phyloP scores from a whole-genome alignment of 2,113 vertebrate species.

The Anser brachyrhynchus region DNA sequence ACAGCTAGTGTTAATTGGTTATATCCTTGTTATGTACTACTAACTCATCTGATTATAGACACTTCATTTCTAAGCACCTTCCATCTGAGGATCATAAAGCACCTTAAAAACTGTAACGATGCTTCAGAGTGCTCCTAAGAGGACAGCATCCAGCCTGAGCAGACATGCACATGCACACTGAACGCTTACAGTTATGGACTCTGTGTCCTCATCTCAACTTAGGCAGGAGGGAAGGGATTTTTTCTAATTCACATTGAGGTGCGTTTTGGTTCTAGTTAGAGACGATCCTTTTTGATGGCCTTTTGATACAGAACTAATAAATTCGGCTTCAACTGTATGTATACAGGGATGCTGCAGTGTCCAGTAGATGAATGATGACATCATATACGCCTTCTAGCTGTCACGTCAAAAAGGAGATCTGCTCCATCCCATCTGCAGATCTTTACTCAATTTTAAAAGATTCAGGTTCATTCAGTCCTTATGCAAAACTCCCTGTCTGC shows the following conservation, averaged over 20 bases:
- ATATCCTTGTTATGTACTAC: conserved; percentile 5
- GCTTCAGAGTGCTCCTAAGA: conserved; percentile 38
- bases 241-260: background rate
- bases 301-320: background rate
- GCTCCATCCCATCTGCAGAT: background rate
- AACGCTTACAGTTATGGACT: background rate
- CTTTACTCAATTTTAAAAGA: background rate
- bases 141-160: background rate
- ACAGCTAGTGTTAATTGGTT: conserved; percentile 3
- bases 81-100: conserved; percentile 19
- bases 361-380: background rate
- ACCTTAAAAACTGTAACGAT: conserved; percentile 34
- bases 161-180: background rate
- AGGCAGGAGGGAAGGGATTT: background rate
- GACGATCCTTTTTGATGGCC: background rate
- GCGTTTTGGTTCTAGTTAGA: background rate
- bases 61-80: conserved; percentile 28
- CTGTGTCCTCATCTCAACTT: fast-evolving
- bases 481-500: background rate
- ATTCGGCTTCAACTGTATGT: background rate
- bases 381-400: background rate
- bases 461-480: background rate
- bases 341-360: background rate
- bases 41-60: conserved; percentile 26
- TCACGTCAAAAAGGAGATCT: background rate